A percentile compares a stretch with the other conserved stretches of the same genome.
phyloP scores from a whole-genome alignment of 1,140 invertebrate genomes.

The Camponotus pennsylvanicus region DNA sequence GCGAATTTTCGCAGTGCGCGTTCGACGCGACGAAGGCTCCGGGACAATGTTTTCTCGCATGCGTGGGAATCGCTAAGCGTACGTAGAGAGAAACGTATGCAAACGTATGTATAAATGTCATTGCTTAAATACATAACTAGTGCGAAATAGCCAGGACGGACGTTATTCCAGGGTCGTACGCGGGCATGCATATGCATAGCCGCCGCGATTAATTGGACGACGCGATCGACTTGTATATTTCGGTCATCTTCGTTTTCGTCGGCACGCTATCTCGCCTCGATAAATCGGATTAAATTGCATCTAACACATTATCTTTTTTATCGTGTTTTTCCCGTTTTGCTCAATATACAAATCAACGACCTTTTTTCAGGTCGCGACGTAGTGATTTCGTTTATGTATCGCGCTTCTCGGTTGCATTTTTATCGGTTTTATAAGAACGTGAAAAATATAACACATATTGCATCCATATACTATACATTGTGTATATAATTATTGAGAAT shows the following conservation, averaged over 20 bases:
- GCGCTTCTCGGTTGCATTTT: neutral
- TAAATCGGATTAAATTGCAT: conserved; percentile 48
- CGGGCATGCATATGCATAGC: conserved; percentile 62
- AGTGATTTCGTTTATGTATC: conserved; percentile 11
- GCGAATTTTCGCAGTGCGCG: neutral
- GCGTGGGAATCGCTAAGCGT: conserved; percentile 3
- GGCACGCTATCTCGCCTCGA: neutral
- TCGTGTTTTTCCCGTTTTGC: neutral
- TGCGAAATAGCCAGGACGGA: neutral
- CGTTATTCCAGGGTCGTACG: conserved; percentile 58
- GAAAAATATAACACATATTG: neutral
- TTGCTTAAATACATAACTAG: conserved; percentile 60
- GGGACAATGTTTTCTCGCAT: neutral
- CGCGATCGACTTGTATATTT: conserved; percentile 54
- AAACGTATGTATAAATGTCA: conserved; percentile 20
- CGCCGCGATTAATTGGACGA: conserved; percentile 61
- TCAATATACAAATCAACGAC: neutral
- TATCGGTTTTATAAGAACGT: neutral
- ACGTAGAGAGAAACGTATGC: neutral
- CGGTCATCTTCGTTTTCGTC: conserved; percentile 49
- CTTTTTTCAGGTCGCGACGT: neutral
- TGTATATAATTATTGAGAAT: neutral
- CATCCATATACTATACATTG: no score
- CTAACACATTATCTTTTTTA: neutral
- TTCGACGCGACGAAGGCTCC: neutral